phyloP scores from a whole-genome alignment of 2,797 vertebrate species.

The Picus viridis region DNA sequence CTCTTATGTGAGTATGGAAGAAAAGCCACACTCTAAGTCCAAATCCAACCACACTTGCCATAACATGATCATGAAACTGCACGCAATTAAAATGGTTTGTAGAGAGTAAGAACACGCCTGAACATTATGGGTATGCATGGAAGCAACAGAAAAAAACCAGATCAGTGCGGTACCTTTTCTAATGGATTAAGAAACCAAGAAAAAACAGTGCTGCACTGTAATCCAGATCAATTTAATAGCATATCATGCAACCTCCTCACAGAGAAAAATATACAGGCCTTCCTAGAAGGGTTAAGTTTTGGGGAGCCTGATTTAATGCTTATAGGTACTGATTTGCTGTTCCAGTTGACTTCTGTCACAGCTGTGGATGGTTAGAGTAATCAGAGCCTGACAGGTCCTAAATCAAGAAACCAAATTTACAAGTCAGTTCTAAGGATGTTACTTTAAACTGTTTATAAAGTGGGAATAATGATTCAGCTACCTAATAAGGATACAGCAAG shows the following conservation, averaged over 20 bases:
- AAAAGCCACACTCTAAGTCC: slow-evolving; percentile 14
- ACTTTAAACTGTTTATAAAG: not conserved
- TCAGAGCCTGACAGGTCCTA: slow-evolving; percentile 41
- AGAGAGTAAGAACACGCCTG: slow-evolving; percentile 58
- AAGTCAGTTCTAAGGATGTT: slow-evolving; percentile 25
- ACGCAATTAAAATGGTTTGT: slow-evolving; percentile 49
- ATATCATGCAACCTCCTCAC: not conserved
- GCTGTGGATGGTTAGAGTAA: slow-evolving; percentile 25
- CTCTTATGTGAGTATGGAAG: not conserved
- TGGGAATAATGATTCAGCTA: not conserved
- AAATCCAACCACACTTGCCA: slow-evolving; percentile 63
- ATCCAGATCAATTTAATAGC: not conserved
- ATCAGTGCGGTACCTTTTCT: not conserved
- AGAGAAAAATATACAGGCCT: not conserved
- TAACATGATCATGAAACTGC: slow-evolving; percentile 54
- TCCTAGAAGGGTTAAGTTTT: slow-evolving; percentile 15
- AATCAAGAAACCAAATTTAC: slow-evolving; percentile 54
- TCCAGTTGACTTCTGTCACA: slow-evolving; percentile 46
- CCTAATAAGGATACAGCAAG: not conserved
- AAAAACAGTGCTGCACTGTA: not conserved
- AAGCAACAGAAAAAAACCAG: slow-evolving; percentile 46
- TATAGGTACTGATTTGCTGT: slow-evolving; percentile 29
- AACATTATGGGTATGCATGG: slow-evolving; percentile 44
- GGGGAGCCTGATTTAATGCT: slow-evolving; percentile 16
- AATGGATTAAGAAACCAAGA: not conserved